Base-by-base conservation (phyloP, 2,888 invertebrate genomes). In the Scaeva pyrastri region DNA sequence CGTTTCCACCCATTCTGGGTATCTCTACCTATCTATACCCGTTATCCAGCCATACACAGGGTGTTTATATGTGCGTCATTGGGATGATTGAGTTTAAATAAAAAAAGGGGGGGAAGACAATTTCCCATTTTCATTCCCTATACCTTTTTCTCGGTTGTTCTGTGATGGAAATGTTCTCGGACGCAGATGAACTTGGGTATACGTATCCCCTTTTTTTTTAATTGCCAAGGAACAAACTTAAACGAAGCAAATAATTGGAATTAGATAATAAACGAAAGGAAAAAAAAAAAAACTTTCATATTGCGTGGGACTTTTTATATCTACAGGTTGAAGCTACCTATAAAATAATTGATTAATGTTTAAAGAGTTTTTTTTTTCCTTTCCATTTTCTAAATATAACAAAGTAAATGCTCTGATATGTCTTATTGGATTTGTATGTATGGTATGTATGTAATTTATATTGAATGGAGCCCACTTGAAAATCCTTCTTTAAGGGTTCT, bases 1-100 rank as follows among this genome's bases (percentile, higher is more conserved):
- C 31, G 45, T 66, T 60, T n/a, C 12, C 76, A 68, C 72, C 85
- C 72, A 72, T 64, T 1, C 5, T 52, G 23, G 41, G 41, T 14
- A 45, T 5, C 6, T 31, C 6, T 31, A 7, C 6, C 31, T 31
- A 31, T 31, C 31, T 31, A 8, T 2, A 31, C 2, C 3, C 5
- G 5, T n/a, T n/a, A 7, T 1, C 31, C 8, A 31, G 5, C 31
- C 8, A 8, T 2, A 31, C 2, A 0, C 5, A 2, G 5, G 10
- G 23, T 14, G 8, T 23, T 19, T 26, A 14, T 10, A 43, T 64
- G 31, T 66, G 36, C 50, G 50, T 66, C 66, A 66, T 50, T 50
- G 1, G 12, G 14, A 26, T 12, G 6, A 14, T 45, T n/a, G 21
- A 31, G 14, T 21, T 21, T n/a, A 12, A 21, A 2, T 0, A 23